Conservation (phyloP, 2,797 vertebrate species). For the Orestias chungarensis region DNA sequence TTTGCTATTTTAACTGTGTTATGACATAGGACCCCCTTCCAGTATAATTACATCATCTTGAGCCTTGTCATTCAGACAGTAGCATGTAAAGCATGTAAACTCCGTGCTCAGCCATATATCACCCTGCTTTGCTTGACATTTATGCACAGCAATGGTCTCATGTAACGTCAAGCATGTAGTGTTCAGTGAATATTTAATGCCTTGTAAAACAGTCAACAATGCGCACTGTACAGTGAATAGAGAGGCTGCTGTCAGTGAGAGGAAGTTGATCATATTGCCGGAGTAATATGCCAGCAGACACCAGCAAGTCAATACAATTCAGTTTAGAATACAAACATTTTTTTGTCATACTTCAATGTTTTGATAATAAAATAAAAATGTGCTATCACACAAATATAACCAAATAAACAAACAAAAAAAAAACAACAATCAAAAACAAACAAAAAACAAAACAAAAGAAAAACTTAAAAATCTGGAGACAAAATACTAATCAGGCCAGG, state of each 20-base stretch:
- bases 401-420: neutral
- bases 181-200: slow-evolving; percentile 77
- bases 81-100: slow-evolving; percentile 75
- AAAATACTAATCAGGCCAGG: no score
- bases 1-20: slow-evolving; percentile 64
- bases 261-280: slow-evolving; percentile 50
- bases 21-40: slow-evolving; percentile 48
- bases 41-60: slow-evolving; percentile 76
- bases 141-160: slow-evolving; percentile 69
- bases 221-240: slow-evolving; percentile 57
- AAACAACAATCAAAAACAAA: no score
- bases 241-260: slow-evolving; percentile 40
- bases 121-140: slow-evolving; percentile 79
- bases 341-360: neutral
- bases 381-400: neutral
- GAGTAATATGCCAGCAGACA: slow-evolving; percentile 37
- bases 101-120: slow-evolving; percentile 73
- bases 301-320: slow-evolving; percentile 39
- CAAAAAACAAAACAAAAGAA: no score
- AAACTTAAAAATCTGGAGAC: no score
- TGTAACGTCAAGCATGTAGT: slow-evolving; percentile 71
- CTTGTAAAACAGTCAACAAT: slow-evolving; percentile 75
- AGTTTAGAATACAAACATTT: neutral
- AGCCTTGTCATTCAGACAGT: slow-evolving; percentile 74
- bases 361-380: neutral